Evolutionary conservation across 2,113 vertebrate species (phyloP), one percentile per base, ranked within the genome.

Genomic region (Thalassarche chlororhynchos): DNA sequence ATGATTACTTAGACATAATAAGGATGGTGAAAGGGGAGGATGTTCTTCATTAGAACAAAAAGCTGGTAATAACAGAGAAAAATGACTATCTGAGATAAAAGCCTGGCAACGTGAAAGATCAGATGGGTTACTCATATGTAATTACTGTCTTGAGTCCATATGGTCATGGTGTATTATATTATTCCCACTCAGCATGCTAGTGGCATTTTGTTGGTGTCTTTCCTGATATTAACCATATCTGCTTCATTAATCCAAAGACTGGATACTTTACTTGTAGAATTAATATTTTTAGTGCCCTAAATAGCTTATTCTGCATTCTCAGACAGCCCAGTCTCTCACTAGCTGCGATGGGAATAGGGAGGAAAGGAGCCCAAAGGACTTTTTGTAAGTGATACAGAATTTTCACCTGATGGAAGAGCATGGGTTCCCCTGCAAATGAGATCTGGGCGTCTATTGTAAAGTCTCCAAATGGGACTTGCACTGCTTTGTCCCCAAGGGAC

Each of bases 21-120:
- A 92, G 61, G n/a, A 84, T 85, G 7, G 32, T 77, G 70, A 94
- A 80, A 83, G 42, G 82, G 78, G 62, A 90, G 49, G 58, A 55
- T 97, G 84, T 58, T 79, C 84, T 95, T 96, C 84, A 81, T 96
- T 81, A 88, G 89, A 96, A 96, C 66, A 96, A 91, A 96, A 94
- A 93, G 57, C 40, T 93, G 26, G 62, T 86, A 93, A 95, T 85
- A 94, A 55, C 74, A 93, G 66, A 93, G 89, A 91, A 91, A 97
- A 96, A 92, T 66, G 6, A 74, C 84, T 69, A 14, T 96, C 70
- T 95, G 78, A 77, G 87, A 96, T 86, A 95, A 97, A 94, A 94
- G 78, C 70, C 75, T 90, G 70, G 75, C 70, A 91, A 80, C 71
- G 77, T 66, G 89, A 93, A 93, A 97, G 91, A 97, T 96, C 89